Percentiles rank a stretch among this genome's conserved stretches.
Conservation (phyloP, 2,113 vertebrate species). For the Pristiophorus japonicus region DNA sequence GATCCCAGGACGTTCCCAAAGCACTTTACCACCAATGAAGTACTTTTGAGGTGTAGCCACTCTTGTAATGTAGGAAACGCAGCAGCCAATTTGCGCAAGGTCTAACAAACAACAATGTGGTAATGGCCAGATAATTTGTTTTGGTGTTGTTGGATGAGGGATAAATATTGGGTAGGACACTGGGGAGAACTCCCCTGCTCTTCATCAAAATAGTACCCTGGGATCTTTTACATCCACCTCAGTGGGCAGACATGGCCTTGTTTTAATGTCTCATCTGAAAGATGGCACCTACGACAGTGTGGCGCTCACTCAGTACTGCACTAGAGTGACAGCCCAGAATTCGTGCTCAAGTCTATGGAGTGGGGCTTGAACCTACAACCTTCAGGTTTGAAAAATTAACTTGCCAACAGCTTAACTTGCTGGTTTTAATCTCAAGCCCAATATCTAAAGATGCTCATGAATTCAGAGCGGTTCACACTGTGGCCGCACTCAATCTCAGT, state of each 20-base stretch:
- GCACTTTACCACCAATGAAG: not conserved
- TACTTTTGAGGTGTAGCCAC: not conserved
- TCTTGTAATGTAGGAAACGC: not conserved
- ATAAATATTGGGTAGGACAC: not conserved
- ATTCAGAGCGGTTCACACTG: too few relatives aligned
- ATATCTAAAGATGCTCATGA: too few relatives aligned
- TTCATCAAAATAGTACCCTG: not conserved
- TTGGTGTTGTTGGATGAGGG: not conserved
- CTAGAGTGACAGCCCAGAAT: not conserved
- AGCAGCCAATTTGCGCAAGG: not conserved
- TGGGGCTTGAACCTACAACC: not conserved
- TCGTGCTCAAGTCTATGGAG: not conserved
- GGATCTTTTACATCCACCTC: not conserved
- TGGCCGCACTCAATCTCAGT: not conserved
- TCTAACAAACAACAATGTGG: not conserved
- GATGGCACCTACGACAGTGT: too few relatives aligned
- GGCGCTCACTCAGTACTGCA: too few relatives aligned
- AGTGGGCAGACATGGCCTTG: not conserved
- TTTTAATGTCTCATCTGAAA: not conserved
- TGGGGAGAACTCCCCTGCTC: not conserved
- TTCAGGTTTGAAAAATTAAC: not conserved
- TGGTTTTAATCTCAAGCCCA: too few relatives aligned
- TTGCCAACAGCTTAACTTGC: too few relatives aligned
- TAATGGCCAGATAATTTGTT: not conserved
- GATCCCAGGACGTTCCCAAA: too few relatives aligned